phyloP scores from a whole-genome alignment of 2,888 invertebrate genomes.

The Bugulina stolonifera region DNA sequence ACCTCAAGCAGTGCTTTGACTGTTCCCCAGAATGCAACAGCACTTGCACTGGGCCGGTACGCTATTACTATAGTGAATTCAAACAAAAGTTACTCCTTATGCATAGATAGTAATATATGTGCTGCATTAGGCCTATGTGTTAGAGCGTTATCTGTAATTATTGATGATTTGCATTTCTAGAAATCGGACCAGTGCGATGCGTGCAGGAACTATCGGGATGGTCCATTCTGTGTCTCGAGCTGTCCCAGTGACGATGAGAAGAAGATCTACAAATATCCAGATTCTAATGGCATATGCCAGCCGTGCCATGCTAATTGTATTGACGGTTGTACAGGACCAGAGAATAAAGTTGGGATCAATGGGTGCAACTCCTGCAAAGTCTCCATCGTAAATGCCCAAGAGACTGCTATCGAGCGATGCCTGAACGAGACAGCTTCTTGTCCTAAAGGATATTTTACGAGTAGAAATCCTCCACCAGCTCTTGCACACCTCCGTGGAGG shows the following conservation, averaged over 20 bases:
- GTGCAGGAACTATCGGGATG: slow-evolving; percentile 80
- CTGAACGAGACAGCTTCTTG: slow-evolving; percentile 54
- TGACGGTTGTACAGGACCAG: slow-evolving; percentile 80
- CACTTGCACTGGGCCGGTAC: slow-evolving; percentile 73
- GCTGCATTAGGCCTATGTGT: background rate
- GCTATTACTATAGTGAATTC: background rate
- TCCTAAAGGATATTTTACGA: slow-evolving; percentile 60
- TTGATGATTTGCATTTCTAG: slow-evolving; percentile 34
- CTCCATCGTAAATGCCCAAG: slow-evolving; percentile 68
- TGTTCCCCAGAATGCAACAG: slow-evolving; percentile 83
- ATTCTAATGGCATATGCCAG: slow-evolving; percentile 66
- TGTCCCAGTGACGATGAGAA: slow-evolving; percentile 66
- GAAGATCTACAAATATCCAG: slow-evolving; percentile 62
- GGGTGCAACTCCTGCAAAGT: slow-evolving; percentile 88
- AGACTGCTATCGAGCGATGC: slow-evolving; percentile 18
- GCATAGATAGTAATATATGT: too few relatives aligned
- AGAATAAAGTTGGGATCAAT: slow-evolving; percentile 70
- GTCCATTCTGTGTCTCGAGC: slow-evolving; percentile 76
- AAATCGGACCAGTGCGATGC: slow-evolving; percentile 76
- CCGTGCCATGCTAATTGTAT: slow-evolving; percentile 78
- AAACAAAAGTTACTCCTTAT: too few relatives aligned
- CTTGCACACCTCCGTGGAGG: background rate
- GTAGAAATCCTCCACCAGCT: slow-evolving; percentile 6
- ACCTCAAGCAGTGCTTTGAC: slow-evolving; percentile 70
- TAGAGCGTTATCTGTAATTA: background rate